Percentiles rank a stretch among this genome's conserved stretches.
phyloP scores from a whole-genome alignment of 1,140 invertebrate species.

The Helicorthomorpha holstii region DNA sequence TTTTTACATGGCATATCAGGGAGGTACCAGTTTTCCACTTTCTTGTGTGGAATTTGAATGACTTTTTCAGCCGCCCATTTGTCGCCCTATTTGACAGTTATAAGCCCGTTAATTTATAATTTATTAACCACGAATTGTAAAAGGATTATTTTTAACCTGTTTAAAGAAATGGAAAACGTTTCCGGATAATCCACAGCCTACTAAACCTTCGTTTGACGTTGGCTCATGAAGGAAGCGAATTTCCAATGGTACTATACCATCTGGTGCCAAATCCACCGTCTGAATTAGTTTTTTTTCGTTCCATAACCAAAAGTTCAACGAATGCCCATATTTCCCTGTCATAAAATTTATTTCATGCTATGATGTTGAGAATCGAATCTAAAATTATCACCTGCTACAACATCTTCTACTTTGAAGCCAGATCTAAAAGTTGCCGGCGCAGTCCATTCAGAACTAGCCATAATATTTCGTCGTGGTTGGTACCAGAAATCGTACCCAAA shows the following conservation, averaged over 20 bases:
- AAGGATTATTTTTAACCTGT: not conserved
- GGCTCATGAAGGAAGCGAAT: slow-evolving; percentile 88
- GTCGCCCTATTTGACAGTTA: slow-evolving; percentile 27
- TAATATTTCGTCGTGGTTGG: slow-evolving; percentile 78
- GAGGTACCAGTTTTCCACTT: slow-evolving; percentile 49
- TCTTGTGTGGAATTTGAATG: slow-evolving; percentile 53
- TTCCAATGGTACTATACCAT: slow-evolving; percentile 79
- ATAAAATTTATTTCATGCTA: slow-evolving; percentile 10
- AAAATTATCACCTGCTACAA: slow-evolving; percentile 24
- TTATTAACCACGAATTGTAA: not conserved
- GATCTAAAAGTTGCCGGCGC: slow-evolving; percentile 61
- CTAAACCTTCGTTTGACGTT: slow-evolving; percentile 54
- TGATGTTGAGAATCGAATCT: not conserved
- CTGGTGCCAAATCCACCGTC: slow-evolving; percentile 61
- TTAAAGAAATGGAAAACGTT: slow-evolving; percentile 43
- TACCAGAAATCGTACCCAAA: slow-evolving; percentile 75
- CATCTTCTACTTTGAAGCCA: slow-evolving; percentile 50
- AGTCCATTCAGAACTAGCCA: slow-evolving; percentile 85
- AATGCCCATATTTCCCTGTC: slow-evolving; percentile 58
- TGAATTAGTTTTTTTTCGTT: slow-evolving; percentile 57
- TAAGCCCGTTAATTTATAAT: not conserved
- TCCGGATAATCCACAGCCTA: slow-evolving; percentile 61
- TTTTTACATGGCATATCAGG: slow-evolving; percentile 40
- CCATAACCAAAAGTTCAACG: slow-evolving; percentile 83
- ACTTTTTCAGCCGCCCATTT: slow-evolving; percentile 58